Percentiles rank a stretch among this genome's conserved stretches.
phyloP scores from a whole-genome alignment of 2,888 invertebrate genomes.

The Ennomos fuscantarius region DNA sequence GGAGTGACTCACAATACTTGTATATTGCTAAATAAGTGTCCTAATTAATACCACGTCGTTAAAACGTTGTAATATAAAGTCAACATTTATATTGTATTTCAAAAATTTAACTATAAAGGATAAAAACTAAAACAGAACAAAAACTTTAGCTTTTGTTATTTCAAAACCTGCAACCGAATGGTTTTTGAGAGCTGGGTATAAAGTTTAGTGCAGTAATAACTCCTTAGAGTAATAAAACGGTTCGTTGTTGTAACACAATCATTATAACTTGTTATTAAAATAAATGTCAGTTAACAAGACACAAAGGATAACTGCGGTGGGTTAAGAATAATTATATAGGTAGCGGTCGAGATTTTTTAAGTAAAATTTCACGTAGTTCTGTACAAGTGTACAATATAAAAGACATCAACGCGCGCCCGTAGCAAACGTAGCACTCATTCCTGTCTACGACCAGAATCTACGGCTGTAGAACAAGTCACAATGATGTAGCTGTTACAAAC shows the following conservation, averaged over 20 bases:
- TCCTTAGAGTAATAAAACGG: constrained; percentile 45
- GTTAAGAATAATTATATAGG: constrained; percentile 30
- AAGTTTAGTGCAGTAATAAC: constrained; percentile 48
- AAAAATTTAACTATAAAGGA: constrained; percentile 16
- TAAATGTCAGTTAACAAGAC: constrained; percentile 55
- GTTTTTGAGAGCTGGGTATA: constrained; percentile 39
- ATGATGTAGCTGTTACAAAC: no score
- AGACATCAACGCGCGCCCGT: constrained; percentile 60
- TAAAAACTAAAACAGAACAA: constrained; percentile 5
- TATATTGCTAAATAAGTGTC: constrained; percentile 29
- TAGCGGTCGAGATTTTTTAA: background rate
- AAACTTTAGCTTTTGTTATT: constrained; percentile 19
- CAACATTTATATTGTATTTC: constrained; percentile 5
- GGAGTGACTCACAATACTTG: constrained; percentile 1
- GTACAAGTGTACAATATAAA: constrained; percentile 43
- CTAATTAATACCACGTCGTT: constrained; percentile 16
- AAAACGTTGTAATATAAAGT: constrained; percentile 8
- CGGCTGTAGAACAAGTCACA: no score
- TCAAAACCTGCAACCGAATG: constrained; percentile 34
- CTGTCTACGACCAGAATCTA: background rate
- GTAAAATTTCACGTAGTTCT: constrained; percentile 28
- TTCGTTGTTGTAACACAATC: constrained; percentile 45
- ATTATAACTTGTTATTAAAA: constrained; percentile 52
- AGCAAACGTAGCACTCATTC: constrained; percentile 21
- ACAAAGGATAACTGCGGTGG: constrained; percentile 47